Percentiles rank a stretch among this genome's conserved stretches.
phyloP scores from a whole-genome alignment of 2,113 vertebrate species.

The Odontesthes bonariensis region DNA sequence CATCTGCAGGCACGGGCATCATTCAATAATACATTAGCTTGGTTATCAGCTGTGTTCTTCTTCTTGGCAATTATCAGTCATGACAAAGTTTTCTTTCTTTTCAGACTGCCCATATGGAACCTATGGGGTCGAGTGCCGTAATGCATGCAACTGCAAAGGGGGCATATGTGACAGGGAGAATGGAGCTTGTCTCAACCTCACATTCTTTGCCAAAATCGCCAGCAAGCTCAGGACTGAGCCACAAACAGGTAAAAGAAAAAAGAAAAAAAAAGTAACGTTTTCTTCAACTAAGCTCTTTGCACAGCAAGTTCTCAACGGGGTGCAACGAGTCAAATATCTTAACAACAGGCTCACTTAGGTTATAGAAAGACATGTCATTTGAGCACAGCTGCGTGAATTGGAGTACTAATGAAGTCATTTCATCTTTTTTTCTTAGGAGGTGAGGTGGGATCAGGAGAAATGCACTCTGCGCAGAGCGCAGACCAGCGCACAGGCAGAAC shows the following conservation, averaged over 20 bases:
- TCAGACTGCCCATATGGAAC: slow-evolving; percentile 95
- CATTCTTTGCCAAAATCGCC: slow-evolving; percentile 88
- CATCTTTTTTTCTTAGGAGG: slow-evolving; percentile 61
- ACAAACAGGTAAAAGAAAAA: slow-evolving; percentile 80
- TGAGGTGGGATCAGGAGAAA: slow-evolving; percentile 91
- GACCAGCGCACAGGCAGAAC: slow-evolving; percentile 81
- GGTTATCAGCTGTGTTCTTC: neutral
- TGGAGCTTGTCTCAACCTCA: slow-evolving; percentile 91
- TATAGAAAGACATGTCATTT: neutral
- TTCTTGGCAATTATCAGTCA: neutral
- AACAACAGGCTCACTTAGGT: neutral
- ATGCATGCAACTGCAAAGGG: slow-evolving; percentile 90
- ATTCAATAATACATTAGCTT: neutral
- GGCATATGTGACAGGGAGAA: slow-evolving; percentile 94
- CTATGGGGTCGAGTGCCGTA: slow-evolving; percentile 92
- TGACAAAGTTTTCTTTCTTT: slow-evolving; percentile 26
- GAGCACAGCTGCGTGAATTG: neutral
- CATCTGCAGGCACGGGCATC: slow-evolving; percentile 9
- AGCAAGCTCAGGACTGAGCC: slow-evolving; percentile 79
- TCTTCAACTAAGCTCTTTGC: neutral
- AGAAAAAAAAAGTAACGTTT: neutral
- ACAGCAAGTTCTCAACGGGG: neutral
- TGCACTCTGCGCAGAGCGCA: slow-evolving; percentile 79
- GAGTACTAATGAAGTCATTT: neutral
- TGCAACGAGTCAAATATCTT: neutral